These are phyloP conservation scores for Cephus cinctus DNA, from an alignment of 1,140 invertebrate genomes.

Conservation along the genomic window DNA sequence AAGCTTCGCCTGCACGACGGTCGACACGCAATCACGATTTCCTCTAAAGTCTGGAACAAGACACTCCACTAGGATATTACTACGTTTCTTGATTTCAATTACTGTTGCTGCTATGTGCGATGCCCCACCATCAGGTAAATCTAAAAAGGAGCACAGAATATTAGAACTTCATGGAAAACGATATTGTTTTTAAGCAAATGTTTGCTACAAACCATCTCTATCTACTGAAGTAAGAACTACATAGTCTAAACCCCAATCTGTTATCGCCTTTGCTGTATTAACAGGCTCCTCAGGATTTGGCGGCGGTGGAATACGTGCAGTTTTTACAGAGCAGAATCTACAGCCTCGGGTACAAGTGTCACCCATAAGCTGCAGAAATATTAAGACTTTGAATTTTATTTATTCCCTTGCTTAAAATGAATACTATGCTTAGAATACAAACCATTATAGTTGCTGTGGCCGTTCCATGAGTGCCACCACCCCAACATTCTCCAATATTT, in stretches of 20 bases:
- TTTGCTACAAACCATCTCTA: conserved; percentile 76
- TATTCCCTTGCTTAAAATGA: not conserved
- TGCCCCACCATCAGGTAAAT: conserved; percentile 89
- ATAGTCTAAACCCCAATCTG: conserved; percentile 95
- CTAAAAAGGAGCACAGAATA: conserved; percentile 54
- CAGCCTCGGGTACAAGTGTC: conserved; percentile 92
- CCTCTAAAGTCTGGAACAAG: conserved; percentile 96
- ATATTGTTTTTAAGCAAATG: conserved; percentile 33
- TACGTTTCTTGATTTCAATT: conserved; percentile 69
- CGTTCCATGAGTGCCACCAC: conserved; percentile 83
- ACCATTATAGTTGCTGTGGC: conserved; percentile 92
- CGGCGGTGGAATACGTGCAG: conserved; percentile 84
- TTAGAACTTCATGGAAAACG: conserved; percentile 3
- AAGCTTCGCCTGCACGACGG: conserved; percentile 78
- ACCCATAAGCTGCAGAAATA: conserved; percentile 74
- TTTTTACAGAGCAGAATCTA: conserved; percentile 99
- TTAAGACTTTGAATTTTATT: not conserved
- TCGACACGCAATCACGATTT: conserved; percentile 71
- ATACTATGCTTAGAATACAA: conserved; percentile 10
- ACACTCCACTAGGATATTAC: conserved; percentile 91
- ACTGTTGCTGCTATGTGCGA: conserved; percentile 92
- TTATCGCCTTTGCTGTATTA: conserved; percentile 91
- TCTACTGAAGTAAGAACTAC: conserved; percentile 98
- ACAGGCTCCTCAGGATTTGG: conserved; percentile 88
- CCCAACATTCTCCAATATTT: conserved; percentile 99